These are phyloP conservation scores for Dryadula phaetusa DNA, from an alignment of 2,888 invertebrate species.

Conservation along the genomic window DNA sequence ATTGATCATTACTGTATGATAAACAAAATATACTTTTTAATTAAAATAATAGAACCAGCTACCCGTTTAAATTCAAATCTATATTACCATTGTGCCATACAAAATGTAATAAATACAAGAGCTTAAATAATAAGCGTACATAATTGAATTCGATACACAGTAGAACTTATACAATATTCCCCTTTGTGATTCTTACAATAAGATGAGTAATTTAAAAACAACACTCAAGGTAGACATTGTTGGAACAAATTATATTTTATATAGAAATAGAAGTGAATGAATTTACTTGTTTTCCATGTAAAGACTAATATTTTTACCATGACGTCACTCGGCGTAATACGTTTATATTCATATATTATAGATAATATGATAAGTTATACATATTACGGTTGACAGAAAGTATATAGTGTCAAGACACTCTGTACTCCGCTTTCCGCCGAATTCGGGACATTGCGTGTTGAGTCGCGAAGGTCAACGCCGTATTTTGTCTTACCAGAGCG, in stretches of 20 bases:
- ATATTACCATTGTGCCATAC: neutral
- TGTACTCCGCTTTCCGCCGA: too few relatives aligned
- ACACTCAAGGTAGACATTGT: slow-evolving; percentile 18
- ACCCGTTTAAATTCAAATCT: neutral
- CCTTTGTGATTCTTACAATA: slow-evolving; percentile 12
- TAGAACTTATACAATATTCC: slow-evolving; percentile 7
- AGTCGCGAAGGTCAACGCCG: too few relatives aligned
- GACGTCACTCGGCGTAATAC: too few relatives aligned
- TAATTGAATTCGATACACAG: slow-evolving; percentile 5
- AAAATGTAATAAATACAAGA: neutral
- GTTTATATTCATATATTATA: too few relatives aligned
- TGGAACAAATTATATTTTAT: slow-evolving; percentile 6
- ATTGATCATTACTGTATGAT: too few relatives aligned
- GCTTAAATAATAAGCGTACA: slow-evolving; percentile 8
- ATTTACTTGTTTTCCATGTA: neutral
- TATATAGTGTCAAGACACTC: too few relatives aligned
- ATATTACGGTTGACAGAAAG: too few relatives aligned
- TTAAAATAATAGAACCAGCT: neutral
- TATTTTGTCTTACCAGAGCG: too few relatives aligned
- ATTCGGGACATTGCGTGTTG: too few relatives aligned
- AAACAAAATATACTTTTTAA: too few relatives aligned
- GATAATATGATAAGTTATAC: too few relatives aligned
- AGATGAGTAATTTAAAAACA: slow-evolving; percentile 16
- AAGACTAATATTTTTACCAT: too few relatives aligned
- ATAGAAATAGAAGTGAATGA: neutral